Percentiles rank a stretch among this genome's conserved stretches.
Conservation (phyloP, 2,888 invertebrate genomes). For the Coecobrya sp. region DNA sequence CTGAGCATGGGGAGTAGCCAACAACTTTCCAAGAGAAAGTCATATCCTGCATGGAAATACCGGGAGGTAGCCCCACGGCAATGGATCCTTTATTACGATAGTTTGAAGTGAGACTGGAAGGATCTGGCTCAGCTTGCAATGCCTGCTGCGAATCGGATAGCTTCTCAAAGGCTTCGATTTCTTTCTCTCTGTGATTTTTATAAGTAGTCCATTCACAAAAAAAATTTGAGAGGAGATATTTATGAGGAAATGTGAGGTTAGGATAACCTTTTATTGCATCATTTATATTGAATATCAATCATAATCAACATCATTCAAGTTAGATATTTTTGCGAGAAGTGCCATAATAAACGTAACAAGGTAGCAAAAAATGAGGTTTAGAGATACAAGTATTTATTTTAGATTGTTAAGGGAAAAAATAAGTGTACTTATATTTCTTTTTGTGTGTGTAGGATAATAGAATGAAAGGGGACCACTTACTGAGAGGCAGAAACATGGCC, state of each 20-base stretch:
- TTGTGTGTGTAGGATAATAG: not conserved
- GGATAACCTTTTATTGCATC: conserved; percentile 4
- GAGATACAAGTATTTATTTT: not conserved
- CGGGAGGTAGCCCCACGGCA: conserved; percentile 85
- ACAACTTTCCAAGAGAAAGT: conserved; percentile 85
- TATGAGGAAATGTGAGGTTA: not conserved
- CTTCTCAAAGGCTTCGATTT: conserved; percentile 78
- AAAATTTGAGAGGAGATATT: conserved; percentile 22
- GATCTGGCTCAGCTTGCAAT: conserved; percentile 83
- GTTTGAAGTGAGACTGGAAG: conserved; percentile 78
- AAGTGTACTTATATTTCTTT: not conserved
- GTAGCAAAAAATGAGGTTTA: not conserved
- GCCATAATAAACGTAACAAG: conserved; percentile 39
- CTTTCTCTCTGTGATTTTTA: conserved; percentile 77
- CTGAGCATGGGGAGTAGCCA: conserved; percentile 97
- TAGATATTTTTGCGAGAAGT: conserved; percentile 69
- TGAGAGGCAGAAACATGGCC: conserved; percentile 90
- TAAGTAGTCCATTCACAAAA: conserved; percentile 1
- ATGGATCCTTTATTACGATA: conserved; percentile 82
- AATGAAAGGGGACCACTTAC: conserved; percentile 76
- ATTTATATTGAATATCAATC: conserved; percentile 52
- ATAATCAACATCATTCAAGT: not conserved
- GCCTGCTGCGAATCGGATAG: conserved; percentile 85
- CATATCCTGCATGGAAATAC: conserved; percentile 86
- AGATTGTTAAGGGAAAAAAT: not conserved